These are phyloP conservation scores for Orthosia incerta DNA, from an alignment of 2,888 invertebrate genomes.

Conservation along the genomic window DNA sequence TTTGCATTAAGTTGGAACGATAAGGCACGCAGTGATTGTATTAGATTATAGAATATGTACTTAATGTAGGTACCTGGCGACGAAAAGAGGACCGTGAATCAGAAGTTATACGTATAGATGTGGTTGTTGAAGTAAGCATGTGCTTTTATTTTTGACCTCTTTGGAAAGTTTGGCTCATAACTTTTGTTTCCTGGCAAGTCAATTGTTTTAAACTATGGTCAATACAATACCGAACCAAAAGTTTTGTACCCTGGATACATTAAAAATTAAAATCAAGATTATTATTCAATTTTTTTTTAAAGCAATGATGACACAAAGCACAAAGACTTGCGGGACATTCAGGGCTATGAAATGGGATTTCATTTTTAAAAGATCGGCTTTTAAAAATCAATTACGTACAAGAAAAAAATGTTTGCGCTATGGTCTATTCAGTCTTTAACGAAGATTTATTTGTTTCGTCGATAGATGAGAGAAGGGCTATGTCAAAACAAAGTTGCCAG, in stretches of 20 bases:
- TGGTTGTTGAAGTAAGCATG: conserved; percentile 16
- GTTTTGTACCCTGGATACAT: neutral
- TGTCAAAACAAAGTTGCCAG: conserved; percentile 19
- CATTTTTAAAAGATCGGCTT: neutral
- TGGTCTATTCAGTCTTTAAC: too few relatives aligned
- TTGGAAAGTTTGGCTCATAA: neutral
- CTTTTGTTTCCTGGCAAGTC: neutral
- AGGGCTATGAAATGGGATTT: neutral
- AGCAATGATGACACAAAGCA: neutral
- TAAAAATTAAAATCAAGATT: neutral
- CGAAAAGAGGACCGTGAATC: conserved; percentile 40
- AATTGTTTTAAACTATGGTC: neutral
- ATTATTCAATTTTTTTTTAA: fast-evolving
- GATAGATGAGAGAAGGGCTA: neutral
- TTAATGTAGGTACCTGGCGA: conserved; percentile 27
- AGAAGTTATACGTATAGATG: conserved; percentile 10
- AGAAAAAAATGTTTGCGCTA: neutral
- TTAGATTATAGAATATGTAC: conserved; percentile 62
- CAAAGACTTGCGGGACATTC: neutral
- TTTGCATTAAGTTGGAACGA: conserved; percentile 77
- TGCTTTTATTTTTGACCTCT: conserved; percentile 22
- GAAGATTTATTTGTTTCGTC: neutral
- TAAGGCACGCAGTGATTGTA: conserved; percentile 77
- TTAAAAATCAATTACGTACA: neutral
- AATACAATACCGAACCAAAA: neutral